These are phyloP conservation scores for Dione vanillae DNA, from an alignment of 2,888 invertebrate species.

Conservation along the genomic window DNA sequence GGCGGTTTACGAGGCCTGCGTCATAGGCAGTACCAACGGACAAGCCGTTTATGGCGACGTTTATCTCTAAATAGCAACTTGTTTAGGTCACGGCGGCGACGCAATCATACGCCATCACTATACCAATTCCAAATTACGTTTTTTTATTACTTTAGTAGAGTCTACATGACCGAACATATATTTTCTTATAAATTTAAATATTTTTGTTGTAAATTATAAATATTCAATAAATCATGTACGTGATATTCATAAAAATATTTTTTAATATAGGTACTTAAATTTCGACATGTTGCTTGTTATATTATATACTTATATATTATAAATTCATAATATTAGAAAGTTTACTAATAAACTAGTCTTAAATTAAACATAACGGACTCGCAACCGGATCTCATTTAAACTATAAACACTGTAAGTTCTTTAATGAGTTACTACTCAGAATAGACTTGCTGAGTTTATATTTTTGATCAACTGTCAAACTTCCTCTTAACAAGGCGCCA, in stretches of 20 bases:
- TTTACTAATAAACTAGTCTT: conserved; percentile 10
- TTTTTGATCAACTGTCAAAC: conserved; percentile 42
- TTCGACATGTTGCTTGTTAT: background rate
- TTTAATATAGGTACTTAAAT: background rate
- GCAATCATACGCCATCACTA: conserved; percentile 73
- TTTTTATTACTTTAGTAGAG: conserved; percentile 15
- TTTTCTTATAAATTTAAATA: background rate
- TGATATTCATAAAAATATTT: background rate
- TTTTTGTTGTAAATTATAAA: background rate
- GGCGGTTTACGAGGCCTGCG: conserved; percentile 55
- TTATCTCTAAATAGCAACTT: conserved; percentile 83
- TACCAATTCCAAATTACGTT: conserved; percentile 40
- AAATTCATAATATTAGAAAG: conserved; percentile 24
- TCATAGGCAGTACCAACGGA: conserved; percentile 59
- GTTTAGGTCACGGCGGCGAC: conserved; percentile 76
- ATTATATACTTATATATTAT: background rate
- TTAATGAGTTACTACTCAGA: conserved; percentile 26
- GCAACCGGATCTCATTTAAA: conserved; percentile 24
- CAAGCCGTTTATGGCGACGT: conserved; percentile 76
- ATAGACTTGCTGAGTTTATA: conserved; percentile 22
- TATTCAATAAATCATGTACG: too few relatives aligned
- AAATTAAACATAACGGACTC: conserved; percentile 26
- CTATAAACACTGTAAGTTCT: conserved; percentile 21
- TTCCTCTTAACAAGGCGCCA: conserved; percentile 60
- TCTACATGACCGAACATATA: background rate